Percentiles rank a stretch among this genome's conserved stretches.
These are phyloP conservation scores for Trichomalopsis sarcophagae DNA, from an alignment of 1,140 invertebrate species.

Conservation along the genomic window DNA sequence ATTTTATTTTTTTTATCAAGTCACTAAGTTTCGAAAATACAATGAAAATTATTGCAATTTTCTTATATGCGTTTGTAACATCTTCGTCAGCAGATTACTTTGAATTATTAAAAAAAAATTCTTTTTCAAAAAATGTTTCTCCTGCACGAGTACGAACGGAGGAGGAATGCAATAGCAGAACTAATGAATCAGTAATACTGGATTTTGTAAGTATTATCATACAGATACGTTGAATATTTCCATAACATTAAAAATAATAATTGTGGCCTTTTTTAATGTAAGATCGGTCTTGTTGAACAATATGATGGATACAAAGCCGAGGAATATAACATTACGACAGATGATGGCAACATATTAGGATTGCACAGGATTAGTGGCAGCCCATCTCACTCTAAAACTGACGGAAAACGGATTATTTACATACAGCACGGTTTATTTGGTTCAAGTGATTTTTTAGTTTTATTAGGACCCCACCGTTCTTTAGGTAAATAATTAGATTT, in stretches of 20 bases:
- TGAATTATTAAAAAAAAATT: too few relatives aligned
- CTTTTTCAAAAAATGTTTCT: too few relatives aligned
- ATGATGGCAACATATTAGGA: conserved; percentile 77
- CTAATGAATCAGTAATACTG: not conserved
- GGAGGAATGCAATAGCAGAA: not conserved
- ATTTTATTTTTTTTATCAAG: too few relatives aligned
- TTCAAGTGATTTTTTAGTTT: not conserved
- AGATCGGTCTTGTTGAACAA: too few relatives aligned
- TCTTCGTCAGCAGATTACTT: too few relatives aligned
- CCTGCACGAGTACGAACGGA: not conserved
- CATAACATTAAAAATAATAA: too few relatives aligned
- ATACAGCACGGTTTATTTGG: conserved; percentile 54
- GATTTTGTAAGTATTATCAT: conserved; percentile 2
- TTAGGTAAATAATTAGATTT: not conserved
- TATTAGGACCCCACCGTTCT: not conserved
- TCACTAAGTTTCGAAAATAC: too few relatives aligned
- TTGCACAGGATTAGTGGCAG: conserved; percentile 75
- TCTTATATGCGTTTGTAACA: too few relatives aligned
- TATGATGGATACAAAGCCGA: not conserved
- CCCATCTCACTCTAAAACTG: conserved; percentile 19
- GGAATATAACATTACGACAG: not conserved
- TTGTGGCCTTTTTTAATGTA: too few relatives aligned
- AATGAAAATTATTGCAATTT: too few relatives aligned
- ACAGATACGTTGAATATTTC: too few relatives aligned
- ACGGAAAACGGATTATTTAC: conserved; percentile 41